A percentile compares a stretch with the other conserved stretches of the same genome.
Conservation (phyloP, 2,888 invertebrate species). For the Herminia tarsipennalis region DNA sequence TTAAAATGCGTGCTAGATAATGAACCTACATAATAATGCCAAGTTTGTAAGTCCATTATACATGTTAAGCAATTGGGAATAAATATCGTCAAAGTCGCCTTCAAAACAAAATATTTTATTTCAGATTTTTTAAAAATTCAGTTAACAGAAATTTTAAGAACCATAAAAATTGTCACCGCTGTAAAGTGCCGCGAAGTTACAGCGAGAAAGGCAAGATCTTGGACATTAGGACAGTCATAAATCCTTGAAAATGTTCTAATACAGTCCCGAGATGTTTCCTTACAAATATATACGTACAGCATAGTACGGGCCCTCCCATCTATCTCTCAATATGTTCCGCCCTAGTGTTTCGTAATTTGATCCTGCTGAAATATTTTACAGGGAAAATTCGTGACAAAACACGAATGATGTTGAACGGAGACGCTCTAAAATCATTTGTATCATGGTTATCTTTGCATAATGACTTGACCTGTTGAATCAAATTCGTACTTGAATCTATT, state of each 20-base stretch:
- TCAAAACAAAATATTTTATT: too few species aligned
- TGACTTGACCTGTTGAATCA: conserved; percentile 46
- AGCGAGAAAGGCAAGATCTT: conserved; percentile 48
- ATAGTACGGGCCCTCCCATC: conserved; percentile 61
- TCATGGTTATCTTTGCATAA: conserved; percentile 40
- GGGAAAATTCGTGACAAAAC: conserved; percentile 64
- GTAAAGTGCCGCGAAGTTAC: conserved; percentile 58
- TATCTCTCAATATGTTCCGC: conserved; percentile 69
- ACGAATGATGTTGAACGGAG: conserved; percentile 55
- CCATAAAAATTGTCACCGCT: conserved; percentile 28
- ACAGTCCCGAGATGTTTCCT: conserved; percentile 64
- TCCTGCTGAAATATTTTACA: conserved; percentile 78
- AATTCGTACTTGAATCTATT: conserved; percentile 9
- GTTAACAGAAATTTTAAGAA: conserved; percentile 1
- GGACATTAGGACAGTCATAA: conserved; percentile 71
- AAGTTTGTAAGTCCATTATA: too few species aligned
- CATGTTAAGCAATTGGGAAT: too few species aligned
- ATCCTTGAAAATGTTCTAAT: conserved; percentile 64
- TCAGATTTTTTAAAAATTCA: too few species aligned
- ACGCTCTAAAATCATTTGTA: conserved; percentile 45
- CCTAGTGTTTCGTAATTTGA: conserved; percentile 75
- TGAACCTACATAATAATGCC: too few species aligned
- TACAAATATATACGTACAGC: conserved; percentile 47
- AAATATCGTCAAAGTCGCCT: too few species aligned
- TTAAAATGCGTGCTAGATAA: too few species aligned